phyloP scores from a whole-genome alignment of 2,113 vertebrate genomes.

The Heterocephalus glaber region DNA sequence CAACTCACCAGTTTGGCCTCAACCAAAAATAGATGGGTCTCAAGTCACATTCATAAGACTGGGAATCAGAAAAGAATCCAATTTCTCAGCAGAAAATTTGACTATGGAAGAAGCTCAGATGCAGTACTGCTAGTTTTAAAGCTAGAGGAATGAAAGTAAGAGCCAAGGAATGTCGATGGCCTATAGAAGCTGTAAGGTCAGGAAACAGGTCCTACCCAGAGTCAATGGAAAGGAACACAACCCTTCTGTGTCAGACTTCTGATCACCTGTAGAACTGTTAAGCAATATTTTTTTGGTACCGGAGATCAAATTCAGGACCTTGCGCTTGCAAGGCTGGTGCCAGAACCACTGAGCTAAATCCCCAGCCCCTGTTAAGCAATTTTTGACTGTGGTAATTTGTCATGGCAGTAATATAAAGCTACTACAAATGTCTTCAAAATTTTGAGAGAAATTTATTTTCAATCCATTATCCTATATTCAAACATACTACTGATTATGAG shows the following conservation, averaged over 20 bases:
- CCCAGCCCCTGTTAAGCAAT: not conserved
- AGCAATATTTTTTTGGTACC: not conserved
- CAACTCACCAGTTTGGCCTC: not conserved
- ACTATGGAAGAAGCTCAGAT: not conserved
- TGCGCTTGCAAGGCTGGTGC: too few relatives aligned
- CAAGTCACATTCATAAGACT: not conserved
- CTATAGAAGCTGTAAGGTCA: not conserved
- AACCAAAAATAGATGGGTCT: not conserved
- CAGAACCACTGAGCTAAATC: too few relatives aligned
- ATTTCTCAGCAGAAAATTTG: not conserved
- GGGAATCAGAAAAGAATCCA: not conserved
- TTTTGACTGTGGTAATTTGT: not conserved
- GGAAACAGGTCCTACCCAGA: not conserved
- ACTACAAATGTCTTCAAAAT: constrained; percentile 19
- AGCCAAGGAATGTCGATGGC: too few relatives aligned
- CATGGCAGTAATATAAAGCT: constrained; percentile 43
- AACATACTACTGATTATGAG: not conserved
- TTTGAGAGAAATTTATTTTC: not conserved
- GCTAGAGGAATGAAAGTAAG: not conserved
- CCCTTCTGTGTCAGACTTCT: not conserved
- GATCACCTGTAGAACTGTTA: not conserved
- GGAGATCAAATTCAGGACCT: too few relatives aligned
- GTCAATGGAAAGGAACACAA: not conserved
- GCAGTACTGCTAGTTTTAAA: not conserved
- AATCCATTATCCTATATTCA: not conserved